Conservation (phyloP, 1,140 invertebrate species). For the Drosophila asahinai region DNA sequence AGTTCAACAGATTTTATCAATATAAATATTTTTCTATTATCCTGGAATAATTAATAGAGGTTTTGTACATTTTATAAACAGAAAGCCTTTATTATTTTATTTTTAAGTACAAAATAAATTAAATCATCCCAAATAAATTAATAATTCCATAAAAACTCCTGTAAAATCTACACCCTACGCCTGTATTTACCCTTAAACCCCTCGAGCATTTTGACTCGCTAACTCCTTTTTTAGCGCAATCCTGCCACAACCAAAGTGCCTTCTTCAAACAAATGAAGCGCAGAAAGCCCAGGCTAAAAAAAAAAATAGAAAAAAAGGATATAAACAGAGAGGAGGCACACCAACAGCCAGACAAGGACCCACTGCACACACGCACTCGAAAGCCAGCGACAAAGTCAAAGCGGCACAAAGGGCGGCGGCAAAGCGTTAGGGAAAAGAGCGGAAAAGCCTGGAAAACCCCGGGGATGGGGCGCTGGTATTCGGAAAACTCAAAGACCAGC, state of each 20-base stretch:
- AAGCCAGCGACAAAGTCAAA: conserved; percentile 63
- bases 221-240: conserved; percentile 24
- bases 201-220: not conserved
- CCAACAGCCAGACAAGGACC: conserved; percentile 37
- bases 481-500: conserved; percentile 24
- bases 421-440: not conserved
- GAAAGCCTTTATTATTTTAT: too few relatives aligned
- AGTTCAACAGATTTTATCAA: not conserved
- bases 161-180: not conserved
- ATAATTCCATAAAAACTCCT: not conserved
- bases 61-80: not conserved
- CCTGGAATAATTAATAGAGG: too few relatives aligned
- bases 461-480: not conserved
- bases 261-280: conserved; percentile 41
- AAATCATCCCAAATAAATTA: too few relatives aligned
- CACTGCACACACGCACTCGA: conserved; percentile 52
- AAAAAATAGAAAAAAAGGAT: conserved; percentile 22
- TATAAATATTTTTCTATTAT: too few relatives aligned
- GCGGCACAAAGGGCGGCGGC: conserved; percentile 41
- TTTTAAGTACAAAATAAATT: too few relatives aligned
- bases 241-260: conserved; percentile 39
- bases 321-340: conserved; percentile 24
- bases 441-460: conserved; percentile 16
- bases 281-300: conserved; percentile 28
- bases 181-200: not conserved